These are phyloP conservation scores for Cistogaster globosa DNA, from an alignment of 2,888 invertebrate genomes.

Conservation along the genomic window DNA sequence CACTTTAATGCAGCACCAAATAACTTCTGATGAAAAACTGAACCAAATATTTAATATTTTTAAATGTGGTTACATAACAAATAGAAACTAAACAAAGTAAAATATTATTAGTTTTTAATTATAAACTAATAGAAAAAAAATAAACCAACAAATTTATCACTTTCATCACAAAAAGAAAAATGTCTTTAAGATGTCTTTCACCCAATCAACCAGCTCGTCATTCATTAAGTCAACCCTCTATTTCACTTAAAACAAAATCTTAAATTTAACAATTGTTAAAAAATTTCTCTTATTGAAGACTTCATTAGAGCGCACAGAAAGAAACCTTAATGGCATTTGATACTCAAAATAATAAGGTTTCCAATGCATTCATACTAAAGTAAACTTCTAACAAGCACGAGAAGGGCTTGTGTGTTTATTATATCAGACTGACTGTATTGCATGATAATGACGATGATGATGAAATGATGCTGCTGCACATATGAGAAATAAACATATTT, in stretches of 20 bases:
- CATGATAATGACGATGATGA: slow-evolving; percentile 2
- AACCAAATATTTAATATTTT: too few relatives aligned
- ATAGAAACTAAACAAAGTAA: too few relatives aligned
- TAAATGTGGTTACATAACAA: too few relatives aligned
- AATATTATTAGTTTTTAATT: too few relatives aligned
- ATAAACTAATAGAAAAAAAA: background rate
- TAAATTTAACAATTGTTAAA: slow-evolving; percentile 13
- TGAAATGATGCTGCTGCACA: background rate
- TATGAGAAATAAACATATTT: background rate
- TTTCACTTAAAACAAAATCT: slow-evolving; percentile 2
- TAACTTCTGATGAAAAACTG: too few relatives aligned
- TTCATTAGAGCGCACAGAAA: background rate
- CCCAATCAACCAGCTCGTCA: background rate
- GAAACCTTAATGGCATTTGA: slow-evolving; percentile 41
- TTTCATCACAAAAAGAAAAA: too few relatives aligned
- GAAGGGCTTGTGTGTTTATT: background rate
- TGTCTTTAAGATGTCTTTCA: slow-evolving; percentile 27
- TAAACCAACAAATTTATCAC: slow-evolving; percentile 33
- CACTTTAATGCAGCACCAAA: too few relatives aligned
- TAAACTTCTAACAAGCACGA: background rate
- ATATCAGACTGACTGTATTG: too few relatives aligned
- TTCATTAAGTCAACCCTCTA: slow-evolving; percentile 11
- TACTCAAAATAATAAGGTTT: slow-evolving; percentile 44
- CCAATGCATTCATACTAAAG: background rate
- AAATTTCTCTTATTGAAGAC: slow-evolving; percentile 25